A percentile compares a stretch with the other conserved stretches of the same genome.
These are phyloP conservation scores for Fulmarus glacialis DNA, from an alignment of 2,113 vertebrate species.

Conservation along the genomic window DNA sequence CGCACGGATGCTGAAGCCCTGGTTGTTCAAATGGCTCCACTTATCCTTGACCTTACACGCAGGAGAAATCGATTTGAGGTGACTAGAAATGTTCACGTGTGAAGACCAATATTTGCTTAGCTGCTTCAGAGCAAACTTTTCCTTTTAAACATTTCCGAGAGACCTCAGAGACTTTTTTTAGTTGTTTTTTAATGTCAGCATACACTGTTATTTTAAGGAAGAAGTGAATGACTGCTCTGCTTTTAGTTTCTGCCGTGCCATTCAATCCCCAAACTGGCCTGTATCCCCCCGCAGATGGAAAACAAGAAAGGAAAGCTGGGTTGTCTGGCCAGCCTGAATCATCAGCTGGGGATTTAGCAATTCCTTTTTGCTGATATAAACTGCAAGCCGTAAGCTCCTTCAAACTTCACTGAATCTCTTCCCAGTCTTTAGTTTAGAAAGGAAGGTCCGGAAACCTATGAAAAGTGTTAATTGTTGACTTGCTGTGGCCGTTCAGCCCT, in stretches of 20 bases:
- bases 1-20: neutral
- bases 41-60: neutral
- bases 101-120: neutral
- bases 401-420: neutral
- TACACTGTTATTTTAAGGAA: neutral
- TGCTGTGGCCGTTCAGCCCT: neutral
- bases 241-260: neutral
- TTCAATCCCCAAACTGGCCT: neutral
- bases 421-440: neutral
- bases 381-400: neutral
- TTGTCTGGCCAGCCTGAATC: neutral
- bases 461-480: neutral
- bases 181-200: neutral
- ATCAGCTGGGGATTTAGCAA: neutral
- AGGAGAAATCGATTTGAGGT: neutral
- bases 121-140: neutral
- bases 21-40: neutral
- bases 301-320: neutral
- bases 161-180: neutral
- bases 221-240: neutral
- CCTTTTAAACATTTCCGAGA: neutral
- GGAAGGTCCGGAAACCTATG: neutral
- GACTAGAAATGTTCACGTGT: neutral
- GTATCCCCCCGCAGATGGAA: neutral
- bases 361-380: neutral